Base-by-base conservation (phyloP, 2,113 vertebrate species). In the Eulemur macaco region DNA sequence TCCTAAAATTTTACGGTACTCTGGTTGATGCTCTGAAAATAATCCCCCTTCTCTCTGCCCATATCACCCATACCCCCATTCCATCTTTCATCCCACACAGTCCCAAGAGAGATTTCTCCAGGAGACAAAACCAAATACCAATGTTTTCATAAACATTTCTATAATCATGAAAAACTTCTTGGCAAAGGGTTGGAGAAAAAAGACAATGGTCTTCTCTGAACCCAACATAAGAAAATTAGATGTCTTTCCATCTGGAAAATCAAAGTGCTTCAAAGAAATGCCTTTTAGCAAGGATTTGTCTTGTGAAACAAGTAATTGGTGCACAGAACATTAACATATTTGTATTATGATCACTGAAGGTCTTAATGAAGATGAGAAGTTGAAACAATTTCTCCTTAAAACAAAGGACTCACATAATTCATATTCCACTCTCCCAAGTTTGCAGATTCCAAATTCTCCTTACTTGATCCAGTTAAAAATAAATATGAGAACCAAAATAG, bases 331-430 rank as follows among this genome's bases (percentile, higher is more conserved):
- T 78, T 60, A 85, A n/a, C 94, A 95, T 83, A 71, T 92, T 93
- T 86, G 71, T 92, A 94, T 95, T 87, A 83, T 94, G 50, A 94
- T 91, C 47, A 91, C 50, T 91, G 12, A 54, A 85, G 21, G 0
- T 39, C 37, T 81, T 82, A 78, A 82, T 58, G 29, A 88, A 97
- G 50, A 91, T 69, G 31, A 96, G 56, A 91, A 68, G 14, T 63
- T 91, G 63, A 94, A 95, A 97, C 25, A 91, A 45, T 97, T 97
- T 68, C 95, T 81, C 86, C 85, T 94, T 56, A 94, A 96, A 98
- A 91, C 88, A 85, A 64, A 94, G 85, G 76, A 92, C 77, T 97
- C 94, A 98, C 81, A 93, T 94, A 87, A 98, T 96, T 95, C 95
- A 91, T 97, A 96, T 96, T 96, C 68, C 76, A 92, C 60, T 96